These are phyloP conservation scores for Dicycla oo DNA, from an alignment of 2,888 invertebrate species.

Conservation along the genomic window DNA sequence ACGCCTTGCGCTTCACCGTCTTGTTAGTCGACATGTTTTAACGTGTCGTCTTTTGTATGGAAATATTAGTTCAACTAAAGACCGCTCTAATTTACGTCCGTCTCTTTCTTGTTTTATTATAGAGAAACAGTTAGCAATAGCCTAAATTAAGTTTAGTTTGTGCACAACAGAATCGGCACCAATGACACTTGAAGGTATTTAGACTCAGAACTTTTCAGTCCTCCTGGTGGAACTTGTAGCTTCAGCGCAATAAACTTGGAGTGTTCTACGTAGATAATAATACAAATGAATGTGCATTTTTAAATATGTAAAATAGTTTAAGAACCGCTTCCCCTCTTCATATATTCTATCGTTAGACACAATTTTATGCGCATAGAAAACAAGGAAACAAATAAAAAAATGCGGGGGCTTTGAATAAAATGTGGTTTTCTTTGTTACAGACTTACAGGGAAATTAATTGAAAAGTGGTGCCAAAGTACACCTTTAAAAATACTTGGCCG, in stretches of 20 bases:
- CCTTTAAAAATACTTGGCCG: conserved; percentile 71
- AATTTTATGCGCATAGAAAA: conserved; percentile 3
- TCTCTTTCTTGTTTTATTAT: no score
- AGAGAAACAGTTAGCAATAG: no score
- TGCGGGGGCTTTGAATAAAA: neutral
- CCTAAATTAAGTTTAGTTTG: no score
- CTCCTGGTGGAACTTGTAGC: neutral
- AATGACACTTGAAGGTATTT: no score
- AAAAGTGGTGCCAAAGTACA: conserved; percentile 75
- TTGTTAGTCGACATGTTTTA: no score
- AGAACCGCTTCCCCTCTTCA: neutral
- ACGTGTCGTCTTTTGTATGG: no score
- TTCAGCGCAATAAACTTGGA: neutral
- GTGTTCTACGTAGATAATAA: neutral
- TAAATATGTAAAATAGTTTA: neutral
- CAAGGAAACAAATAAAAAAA: neutral
- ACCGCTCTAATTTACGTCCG: no score
- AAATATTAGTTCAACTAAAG: no score
- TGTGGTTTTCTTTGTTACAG: conserved; percentile 80
- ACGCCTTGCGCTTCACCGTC: no score
- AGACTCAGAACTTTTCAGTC: no score
- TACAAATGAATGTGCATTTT: conserved; percentile 2
- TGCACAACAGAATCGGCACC: no score
- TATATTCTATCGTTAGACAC: neutral
- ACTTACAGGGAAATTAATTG: conserved; percentile 77